Base-by-base conservation (phyloP, 2,797 vertebrate species). In the Tenualosa thibaudeaui region DNA sequence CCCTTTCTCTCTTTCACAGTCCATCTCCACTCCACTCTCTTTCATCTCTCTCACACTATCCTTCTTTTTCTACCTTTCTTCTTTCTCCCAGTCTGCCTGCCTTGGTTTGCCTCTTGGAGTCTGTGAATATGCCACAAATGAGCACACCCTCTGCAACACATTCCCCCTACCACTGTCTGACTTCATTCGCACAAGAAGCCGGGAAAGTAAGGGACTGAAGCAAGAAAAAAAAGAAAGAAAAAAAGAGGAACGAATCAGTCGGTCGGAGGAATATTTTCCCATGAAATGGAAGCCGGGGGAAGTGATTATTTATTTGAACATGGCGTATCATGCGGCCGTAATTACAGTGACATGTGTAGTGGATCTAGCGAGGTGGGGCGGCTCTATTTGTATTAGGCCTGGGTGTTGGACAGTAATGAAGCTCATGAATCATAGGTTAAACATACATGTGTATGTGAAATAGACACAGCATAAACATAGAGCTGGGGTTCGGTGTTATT, bases 351-450 rank as follows among this genome's bases (percentile, higher is more conserved):
- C 84, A 86, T 68, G 56, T 65, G 82, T 81, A 84, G 81, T 88
- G 68, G 84, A 71, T 54, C 83, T 26, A 37, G 68, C 15, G 40
- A 78, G 86, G 54, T 84, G 86, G 82, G 75, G 62, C 49, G 31
- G 65, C 78, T 83, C 58, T 83, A 84, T 88, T 87, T 86, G 83
- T 87, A 84, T 85, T 83, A 86, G 50, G 62, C 82, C 40, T 37
- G 71, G 84, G 60, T 84, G 82, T 84, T 81, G 83, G 65, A 46
- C 56, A 86, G 50, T 90, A 86, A 88, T 88, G 88, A 89, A 83
- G 83, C 85, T 85, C 81, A 87, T 90, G 87, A 89, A 88, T 89
- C 89, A 88, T 84, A 86, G 84, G 86, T 89, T 88, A 88, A 86
- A 86, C 84, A 87, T 88, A 89, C 83, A 84, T 85, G 75, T 85